These are phyloP conservation scores for Merodon equestris DNA, from an alignment of 2,888 invertebrate species.

Conservation along the genomic window DNA sequence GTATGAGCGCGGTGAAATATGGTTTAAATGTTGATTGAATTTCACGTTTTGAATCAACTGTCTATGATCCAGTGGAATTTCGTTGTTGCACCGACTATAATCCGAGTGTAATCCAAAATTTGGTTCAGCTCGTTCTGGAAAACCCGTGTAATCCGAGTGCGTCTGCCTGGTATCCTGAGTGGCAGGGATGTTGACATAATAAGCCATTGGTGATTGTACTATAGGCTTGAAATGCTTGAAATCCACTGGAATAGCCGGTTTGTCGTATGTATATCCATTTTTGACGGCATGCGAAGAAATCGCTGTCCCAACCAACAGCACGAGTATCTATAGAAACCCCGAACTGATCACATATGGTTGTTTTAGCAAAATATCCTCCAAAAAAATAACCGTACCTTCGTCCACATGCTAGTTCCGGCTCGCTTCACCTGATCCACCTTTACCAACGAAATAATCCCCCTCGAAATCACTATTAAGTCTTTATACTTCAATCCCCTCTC, in stretches of 20 bases:
- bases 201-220: constrained; percentile 41
- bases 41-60: too few relatives aligned
- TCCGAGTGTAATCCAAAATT: too few relatives aligned
- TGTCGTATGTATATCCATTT: constrained; percentile 36
- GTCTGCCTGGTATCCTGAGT: too few relatives aligned
- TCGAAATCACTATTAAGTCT: constrained; percentile 40
- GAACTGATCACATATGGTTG: neutral
- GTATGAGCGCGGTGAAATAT: too few relatives aligned
- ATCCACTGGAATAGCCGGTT: constrained; percentile 7
- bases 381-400: constrained; percentile 33
- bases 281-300: neutral
- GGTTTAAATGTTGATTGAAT: too few relatives aligned
- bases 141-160: too few relatives aligned
- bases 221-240: too few relatives aligned
- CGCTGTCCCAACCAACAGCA: constrained; percentile 9
- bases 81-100: too few relatives aligned
- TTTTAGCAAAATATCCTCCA: constrained; percentile 4
- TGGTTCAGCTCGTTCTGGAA: too few relatives aligned
- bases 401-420: constrained; percentile 46
- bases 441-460: constrained; percentile 48
- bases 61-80: too few relatives aligned
- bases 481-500: constrained; percentile 56
- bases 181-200: constrained; percentile 45
- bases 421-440: constrained; percentile 29
- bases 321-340: constrained; percentile 27